Conservation (phyloP, 2,113 vertebrate genomes). For the Equus quagga region DNA sequence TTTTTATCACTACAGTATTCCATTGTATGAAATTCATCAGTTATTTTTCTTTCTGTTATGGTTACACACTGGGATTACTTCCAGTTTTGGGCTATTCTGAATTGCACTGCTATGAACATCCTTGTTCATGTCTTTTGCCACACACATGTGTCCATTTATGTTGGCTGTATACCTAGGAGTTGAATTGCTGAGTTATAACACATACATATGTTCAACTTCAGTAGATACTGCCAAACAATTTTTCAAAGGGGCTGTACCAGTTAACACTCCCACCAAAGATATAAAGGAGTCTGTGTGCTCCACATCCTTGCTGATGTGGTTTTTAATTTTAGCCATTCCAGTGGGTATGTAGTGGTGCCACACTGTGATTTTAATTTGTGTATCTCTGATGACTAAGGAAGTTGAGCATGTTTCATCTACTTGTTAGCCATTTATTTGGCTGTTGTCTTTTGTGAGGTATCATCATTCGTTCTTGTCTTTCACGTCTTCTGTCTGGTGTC, state of each 20-base stretch:
- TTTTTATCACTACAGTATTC: background rate
- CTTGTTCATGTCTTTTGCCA: background rate
- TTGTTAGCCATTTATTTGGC: background rate
- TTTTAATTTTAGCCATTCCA: background rate
- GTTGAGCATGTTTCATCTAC: background rate
- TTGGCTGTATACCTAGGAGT: background rate
- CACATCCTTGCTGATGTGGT: background rate
- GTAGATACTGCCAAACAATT: background rate
- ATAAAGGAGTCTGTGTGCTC: background rate
- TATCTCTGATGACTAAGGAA: background rate
- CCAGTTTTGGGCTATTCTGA: background rate
- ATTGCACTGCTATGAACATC: background rate
- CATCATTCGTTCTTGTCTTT: background rate
- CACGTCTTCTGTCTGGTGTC: background rate
- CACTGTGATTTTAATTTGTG: background rate
- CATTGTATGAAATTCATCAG: background rate
- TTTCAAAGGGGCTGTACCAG: background rate
- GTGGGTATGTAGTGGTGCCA: background rate
- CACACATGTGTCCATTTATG: background rate
- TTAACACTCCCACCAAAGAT: background rate
- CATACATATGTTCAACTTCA: background rate
- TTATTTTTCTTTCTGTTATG: background rate
- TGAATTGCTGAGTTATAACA: background rate
- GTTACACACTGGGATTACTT: background rate
- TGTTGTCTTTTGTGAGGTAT: background rate